Evolutionary conservation across 2,888 invertebrate genomes (phyloP), one percentile per base, ranked within the genome.

Genomic region (Ormyrus labotus): DNA sequence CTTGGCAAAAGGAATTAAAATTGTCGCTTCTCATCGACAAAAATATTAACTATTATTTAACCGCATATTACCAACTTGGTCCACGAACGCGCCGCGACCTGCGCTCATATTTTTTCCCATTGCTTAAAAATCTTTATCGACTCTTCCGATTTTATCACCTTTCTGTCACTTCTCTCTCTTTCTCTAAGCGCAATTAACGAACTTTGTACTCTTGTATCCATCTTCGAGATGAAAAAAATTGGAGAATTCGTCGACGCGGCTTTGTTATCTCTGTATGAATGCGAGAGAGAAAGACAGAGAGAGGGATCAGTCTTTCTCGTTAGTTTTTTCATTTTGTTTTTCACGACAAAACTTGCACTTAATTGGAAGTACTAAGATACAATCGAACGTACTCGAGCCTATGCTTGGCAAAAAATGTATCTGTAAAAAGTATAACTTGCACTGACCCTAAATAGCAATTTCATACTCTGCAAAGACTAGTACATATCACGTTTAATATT

Each of bases 201-300:
- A 51, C 65, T 70, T 81, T 81, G 75, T 81, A 79, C 79, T 81
- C 58, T 81, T 58, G 63, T 77, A 47, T 68, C 73, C 68, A 67
- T 63, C 81, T 64, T 70, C 61, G 45, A 13, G 70, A 78, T 81
- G 74, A 78, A 68, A 19, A 64, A 53, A 60, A 61, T 80, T 65
- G 45, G 61, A 58, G 57, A 65, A 63, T 71, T 70, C 63, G 72
- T 77, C 69, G 79, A 79, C 64, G 69, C 63, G 65, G 55, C 9
- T 71, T 64, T 19, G 19, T 19, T 19, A 19, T 19, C n/a, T 72
- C 10, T 60, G 51, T 57, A 9, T 69, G 19, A 55, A 65, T 51
- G 70, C 65, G 80, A 82, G 79, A 82, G 81, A 82, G 82, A 82
- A 73, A 82, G 79, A 79, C 70, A 82, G 80, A 80, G 77, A 81